Base-by-base conservation (phyloP, 2,113 vertebrate genomes). In the Hippocampus comes region DNA sequence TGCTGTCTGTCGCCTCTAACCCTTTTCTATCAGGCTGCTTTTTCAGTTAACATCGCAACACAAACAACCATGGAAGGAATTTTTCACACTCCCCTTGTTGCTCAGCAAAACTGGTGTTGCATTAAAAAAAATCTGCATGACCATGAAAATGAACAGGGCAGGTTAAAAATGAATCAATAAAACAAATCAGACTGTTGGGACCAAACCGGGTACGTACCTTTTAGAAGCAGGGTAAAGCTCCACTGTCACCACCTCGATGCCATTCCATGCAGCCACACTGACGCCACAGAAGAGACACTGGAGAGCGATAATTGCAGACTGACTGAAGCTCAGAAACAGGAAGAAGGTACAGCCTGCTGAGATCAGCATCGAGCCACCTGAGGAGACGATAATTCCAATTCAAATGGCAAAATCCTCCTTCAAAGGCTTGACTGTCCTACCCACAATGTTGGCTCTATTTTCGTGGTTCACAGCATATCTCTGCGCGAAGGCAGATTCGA, bases 221-320 rank as follows among this genome's bases (percentile, higher is more conserved):
- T 98, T 97, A 68, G 95, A 94, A 0, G 96, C 91, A 49, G 97
- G 96, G 68, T 97, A 98, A 3, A 98, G 93, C 87, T 98, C 97
- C 87, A 98, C 96, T 0, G 97, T 98, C 86, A 98, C 94, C 69
- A 99, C 96, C 2, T 98, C 93, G 65, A 99, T 93, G 25, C 96
- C 96, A 0, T 98, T 99, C 97, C 97, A 99, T 43, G 96, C 96
- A 0, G 96, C 96, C 0, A 93, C 97, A 74, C 95, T 98, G 85
- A 95, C 93, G 1, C 96, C 95, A 0, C 94, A 97, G 87, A 98
- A 98, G 57, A 99, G 91, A 88, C 97, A 99, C 86, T 98, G 97
- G 93, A 95, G 93, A 48, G 95, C 94, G 0, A 99, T 98, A 92
- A 98, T 98, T 0, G 95, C 95, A 0, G 96, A 94, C 76, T 98